Base-by-base conservation (phyloP, 2,888 invertebrate species). In the Protodeltote pygarga region DNA sequence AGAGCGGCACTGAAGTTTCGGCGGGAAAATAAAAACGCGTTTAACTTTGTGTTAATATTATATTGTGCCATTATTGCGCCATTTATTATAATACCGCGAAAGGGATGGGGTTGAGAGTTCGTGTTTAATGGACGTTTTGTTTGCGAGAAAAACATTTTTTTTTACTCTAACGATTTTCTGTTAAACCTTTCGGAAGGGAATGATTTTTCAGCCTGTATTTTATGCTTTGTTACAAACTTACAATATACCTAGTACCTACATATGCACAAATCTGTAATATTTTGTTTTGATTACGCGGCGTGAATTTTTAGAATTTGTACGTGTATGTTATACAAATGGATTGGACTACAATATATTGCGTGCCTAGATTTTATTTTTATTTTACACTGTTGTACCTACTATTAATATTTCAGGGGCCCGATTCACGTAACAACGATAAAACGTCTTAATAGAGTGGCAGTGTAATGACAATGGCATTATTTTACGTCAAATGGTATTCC, bases 1-100 rank as follows among this genome's bases (percentile, higher is more conserved):
- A 68, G 75, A 80, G 79, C 81, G 81, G 67, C 75, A 75, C 84
- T 79, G 79, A 85, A 89, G 82, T 89, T 89, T 83, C 54, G 79
- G 79, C 78, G 83, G 83, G 78, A 87, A 91, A 89, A 89, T 89
- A 90, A 91, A 91, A 90, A 88, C 83, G 81, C 87, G 87, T 89
- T 91, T 91, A 90, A 92, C 92, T 92, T 92, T 90, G 87, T 88
- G 90, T 89, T 91, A 90, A 89, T 92, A 90, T 91, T 89, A 91
- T 92, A 91, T 89, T 89, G 90, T 89, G 88, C 86, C 88, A 91
- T 92, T 90, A 92, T 92, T 89, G 82, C 87, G 81, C 83, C 90
- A 89, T 92, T 91, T 92, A 90, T 91, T 90, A 91, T 88, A 85
- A 89, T 88, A 85, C 85, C 73, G 76, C 80, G 84, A 86, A 86